Evolutionary conservation across 2,888 invertebrate genomes (phyloP), one percentile per base, ranked within the genome.

Genomic region (Nebria salina): DNA sequence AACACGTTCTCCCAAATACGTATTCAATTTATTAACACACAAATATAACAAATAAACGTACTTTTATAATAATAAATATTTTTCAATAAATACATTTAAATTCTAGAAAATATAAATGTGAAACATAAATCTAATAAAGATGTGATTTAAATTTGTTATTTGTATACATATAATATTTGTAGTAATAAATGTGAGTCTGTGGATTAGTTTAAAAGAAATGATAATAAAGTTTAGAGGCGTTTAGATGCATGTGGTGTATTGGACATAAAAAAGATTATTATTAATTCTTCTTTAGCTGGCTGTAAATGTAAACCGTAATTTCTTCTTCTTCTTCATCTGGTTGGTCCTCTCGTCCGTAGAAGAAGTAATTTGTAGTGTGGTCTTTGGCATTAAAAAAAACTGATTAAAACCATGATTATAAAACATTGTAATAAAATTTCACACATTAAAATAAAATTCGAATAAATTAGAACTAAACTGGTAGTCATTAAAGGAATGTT

Each of bases 361-460:
- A 34, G 83, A 82, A 84, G 86, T 86, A 87, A 87, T 87, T 87
- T 87, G 87, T 87, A 86, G 87, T 85, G 87, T 87, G 86, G 87
- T 86, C 86, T 86, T 83, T 83, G 84, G 86, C 87, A 87, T 87
- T 88, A 88, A 88, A 86, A 54, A 80, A 87, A 86, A 86, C 88
- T 89, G 89, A 89, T 89, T 89, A 89, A 89, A 88, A 81, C 86
- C 87, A 88, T 88, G 88, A 89, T 89, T 89, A 89, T 89, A 89
- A 89, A 89, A 89, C 88, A 89, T 89, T 88, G 89, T 88, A 88
- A 89, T 89, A 89, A 89, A 89, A 89, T 88, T 89, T 89, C 86
- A 88, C 88, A 87, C 88, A 89, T 89, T 89, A 89, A 89, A 89
- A 89, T 89, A 89, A 89, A 89, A 89, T 88, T 88, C 89, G 86